Conservation (phyloP, 2,797 vertebrate species). For the Peromyscus aztecus region DNA sequence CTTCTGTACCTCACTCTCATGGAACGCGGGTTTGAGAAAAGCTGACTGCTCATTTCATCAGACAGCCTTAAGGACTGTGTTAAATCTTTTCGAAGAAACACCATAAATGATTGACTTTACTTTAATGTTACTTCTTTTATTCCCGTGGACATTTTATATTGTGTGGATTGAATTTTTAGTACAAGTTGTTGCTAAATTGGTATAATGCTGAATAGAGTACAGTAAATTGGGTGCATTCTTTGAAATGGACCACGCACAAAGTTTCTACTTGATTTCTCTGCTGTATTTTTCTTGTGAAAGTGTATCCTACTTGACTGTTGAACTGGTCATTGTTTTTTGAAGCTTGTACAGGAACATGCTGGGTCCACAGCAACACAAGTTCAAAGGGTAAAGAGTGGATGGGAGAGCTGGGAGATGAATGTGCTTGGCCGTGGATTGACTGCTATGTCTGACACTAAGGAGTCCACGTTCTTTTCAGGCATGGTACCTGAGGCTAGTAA, state of each 20-base stretch:
- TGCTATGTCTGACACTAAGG: background rate
- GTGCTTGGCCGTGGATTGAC: background rate
- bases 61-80: background rate
- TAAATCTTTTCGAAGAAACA: background rate
- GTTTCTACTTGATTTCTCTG: background rate
- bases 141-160: background rate
- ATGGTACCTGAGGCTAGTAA: background rate
- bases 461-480: background rate
- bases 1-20: background rate
- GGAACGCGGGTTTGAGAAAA: background rate
- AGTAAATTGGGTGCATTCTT: slow-evolving; percentile 14
- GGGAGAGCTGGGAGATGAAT: background rate
- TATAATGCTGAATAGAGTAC: background rate
- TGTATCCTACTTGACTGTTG: background rate
- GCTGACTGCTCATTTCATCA: background rate
- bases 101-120: background rate
- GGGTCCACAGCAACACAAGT: background rate
- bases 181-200: background rate
- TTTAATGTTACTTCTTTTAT: background rate
- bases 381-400: background rate
- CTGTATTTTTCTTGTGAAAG: background rate
- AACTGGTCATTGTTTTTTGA: background rate
- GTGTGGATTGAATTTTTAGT: slow-evolving; percentile 1
- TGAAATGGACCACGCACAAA: background rate
- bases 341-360: background rate